Percentiles rank a stretch among this genome's conserved stretches.
phyloP scores from a whole-genome alignment of 2,113 vertebrate species.

The Dipodomys spectabilis region DNA sequence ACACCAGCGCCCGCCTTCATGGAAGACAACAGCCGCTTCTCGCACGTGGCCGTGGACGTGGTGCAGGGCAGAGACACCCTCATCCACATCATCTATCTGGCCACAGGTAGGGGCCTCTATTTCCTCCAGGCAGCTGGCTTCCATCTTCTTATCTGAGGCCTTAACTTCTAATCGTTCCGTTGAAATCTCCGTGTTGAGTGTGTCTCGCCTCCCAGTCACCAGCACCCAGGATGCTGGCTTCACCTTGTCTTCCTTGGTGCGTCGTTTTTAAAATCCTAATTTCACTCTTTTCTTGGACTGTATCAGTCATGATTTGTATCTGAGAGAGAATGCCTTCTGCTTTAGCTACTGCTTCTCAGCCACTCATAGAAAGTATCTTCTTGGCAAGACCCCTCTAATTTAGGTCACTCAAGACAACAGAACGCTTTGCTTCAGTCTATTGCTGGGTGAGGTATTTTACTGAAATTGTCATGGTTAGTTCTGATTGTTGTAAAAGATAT shows the following conservation, averaged over 20 bases:
- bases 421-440: not conserved
- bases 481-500: not conserved
- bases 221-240: fast-evolving
- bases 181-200: fast-evolving
- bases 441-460: not conserved
- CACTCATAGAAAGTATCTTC: not conserved
- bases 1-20: constrained; percentile 94
- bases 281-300: not conserved
- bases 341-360: not conserved
- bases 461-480: not conserved
- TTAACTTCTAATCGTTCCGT: fast-evolving
- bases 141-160: fast-evolving
- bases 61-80: constrained; percentile 95
- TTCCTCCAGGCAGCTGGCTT: fast-evolving
- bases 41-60: constrained; percentile 95
- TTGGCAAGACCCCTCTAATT: not conserved
- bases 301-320: not conserved
- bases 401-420: not conserved
- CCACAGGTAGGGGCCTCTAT: constrained; percentile 90
- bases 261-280: not conserved
- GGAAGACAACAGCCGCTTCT: constrained; percentile 97
- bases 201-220: not conserved
- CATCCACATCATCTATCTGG: constrained; percentile 96
- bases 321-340: not conserved
- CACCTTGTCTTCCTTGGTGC: fast-evolving